Percentiles rank a stretch among this genome's conserved stretches.
Evolutionary conservation across 2,888 invertebrate species (phyloP).

Genomic region (Melitaea athalia): DNA sequence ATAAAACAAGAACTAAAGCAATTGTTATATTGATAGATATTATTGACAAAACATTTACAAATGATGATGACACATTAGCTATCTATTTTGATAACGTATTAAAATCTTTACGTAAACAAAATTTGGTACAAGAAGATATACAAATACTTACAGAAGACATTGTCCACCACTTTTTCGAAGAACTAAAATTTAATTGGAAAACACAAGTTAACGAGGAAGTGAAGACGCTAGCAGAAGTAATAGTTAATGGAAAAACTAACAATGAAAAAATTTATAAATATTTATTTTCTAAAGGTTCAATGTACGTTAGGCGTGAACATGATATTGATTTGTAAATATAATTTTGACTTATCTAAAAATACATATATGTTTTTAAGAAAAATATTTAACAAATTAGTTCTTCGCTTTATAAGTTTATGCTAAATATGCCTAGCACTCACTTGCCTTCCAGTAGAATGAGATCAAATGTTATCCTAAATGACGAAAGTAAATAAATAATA

Average conservation of each 20-base stretch:
- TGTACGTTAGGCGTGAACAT: conserved; percentile 37
- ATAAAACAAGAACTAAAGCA: conserved; percentile 45
- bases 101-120: conserved; percentile 40
- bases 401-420: no score
- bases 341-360: not conserved
- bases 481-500: no score
- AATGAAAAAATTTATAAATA: conserved; percentile 34
- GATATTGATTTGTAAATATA: not conserved
- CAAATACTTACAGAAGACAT: conserved; percentile 39
- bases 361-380: no score
- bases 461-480: no score
- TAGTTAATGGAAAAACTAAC: conserved; percentile 42
- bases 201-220: conserved; percentile 47
- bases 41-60: conserved; percentile 50
- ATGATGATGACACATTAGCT: conserved; percentile 40
- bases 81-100: conserved; percentile 45
- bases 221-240: conserved; percentile 46
- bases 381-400: no score
- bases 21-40: conserved; percentile 52
- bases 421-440: no score
- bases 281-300: conserved; percentile 50
- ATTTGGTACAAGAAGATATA: conserved; percentile 34
- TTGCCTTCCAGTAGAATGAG: no score
- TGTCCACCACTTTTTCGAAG: conserved; percentile 41
- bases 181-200: conserved; percentile 44